Evolutionary conservation across 2,888 invertebrate species (phyloP).

Genomic region (Tolmerus cingulatus): DNA sequence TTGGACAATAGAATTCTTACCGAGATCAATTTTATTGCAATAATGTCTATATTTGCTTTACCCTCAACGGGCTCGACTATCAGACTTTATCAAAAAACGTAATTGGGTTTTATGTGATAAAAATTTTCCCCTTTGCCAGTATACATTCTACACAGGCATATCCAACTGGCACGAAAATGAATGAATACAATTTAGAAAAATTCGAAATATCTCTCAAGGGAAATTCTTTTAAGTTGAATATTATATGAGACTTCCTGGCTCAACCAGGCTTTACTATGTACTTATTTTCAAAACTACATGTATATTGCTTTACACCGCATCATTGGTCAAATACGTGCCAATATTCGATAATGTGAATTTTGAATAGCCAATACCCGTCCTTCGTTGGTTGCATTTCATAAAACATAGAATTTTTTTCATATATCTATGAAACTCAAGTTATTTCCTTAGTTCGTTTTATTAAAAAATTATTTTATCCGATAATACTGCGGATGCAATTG

Average conservation of each 20-base stretch:
- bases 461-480: too few species aligned
- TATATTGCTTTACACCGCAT: not conserved
- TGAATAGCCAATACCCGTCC: not conserved
- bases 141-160: not conserved
- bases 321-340: not conserved
- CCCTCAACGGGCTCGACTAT: not conserved
- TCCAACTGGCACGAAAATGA: not conserved
- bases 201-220: not conserved
- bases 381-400: not conserved
- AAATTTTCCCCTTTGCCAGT: not conserved
- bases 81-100: not conserved
- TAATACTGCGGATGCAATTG: too few species aligned
- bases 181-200: not conserved
- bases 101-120: not conserved
- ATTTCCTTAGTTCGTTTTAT: not conserved
- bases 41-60: not conserved
- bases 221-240: not conserved
- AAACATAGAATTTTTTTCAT: not conserved
- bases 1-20: not conserved
- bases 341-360: not conserved
- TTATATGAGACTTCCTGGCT: not conserved
- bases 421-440: not conserved
- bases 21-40: not conserved
- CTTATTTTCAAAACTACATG: not conserved
- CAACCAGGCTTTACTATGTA: not conserved